Base-by-base conservation (phyloP, 2,113 vertebrate genomes). In the Microcebus jonahi region DNA sequence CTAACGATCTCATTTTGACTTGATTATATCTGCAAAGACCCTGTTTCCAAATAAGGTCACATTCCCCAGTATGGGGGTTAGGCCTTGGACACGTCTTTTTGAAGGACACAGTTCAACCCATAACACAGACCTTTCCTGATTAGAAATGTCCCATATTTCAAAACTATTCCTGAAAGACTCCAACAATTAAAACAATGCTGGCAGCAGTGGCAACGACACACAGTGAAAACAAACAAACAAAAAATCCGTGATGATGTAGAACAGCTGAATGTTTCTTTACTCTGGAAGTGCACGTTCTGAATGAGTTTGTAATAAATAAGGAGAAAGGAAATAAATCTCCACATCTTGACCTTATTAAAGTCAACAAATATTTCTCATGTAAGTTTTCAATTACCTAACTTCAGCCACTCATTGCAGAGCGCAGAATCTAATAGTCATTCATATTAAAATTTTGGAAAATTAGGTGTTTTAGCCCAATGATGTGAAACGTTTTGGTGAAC, bases 321-420 rank as follows among this genome's bases (percentile, higher is more conserved):
- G 76, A 81, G 83, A 97, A 80, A 63, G 48, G 39, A 84, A 79
- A 42, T 77, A 90, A 79, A 93, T 79, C 96, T 96, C 55, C 6
- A 25, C 63, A 45, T 53, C 63, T 86, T 17, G 25, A 50, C n/a
- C 65, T 65, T 23, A 76, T 53, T n/a, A 59, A 59, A 79, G 39
- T 18, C 77, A 53, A 53, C 39, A 53, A 13, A 29, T 57, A 18
- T 34, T n/a, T 83, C 21, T 82, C 25, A 15, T 11, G 55, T 67
- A 63, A 29, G 1, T 61, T 70, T 92, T 59, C 63, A 80, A 23
- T 67, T 73, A 25, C n/a, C 75, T 29, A 25, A 14, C 45, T 48
- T 70, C 31, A 73, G 63, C 55, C 61, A 8, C 31, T 80, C 27
- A 6, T 42, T 29, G 27, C 45, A 53, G 15, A 73, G 34, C 23